Base-by-base conservation (phyloP, 1,140 invertebrate species). In the Dufourea novaeangliae region DNA sequence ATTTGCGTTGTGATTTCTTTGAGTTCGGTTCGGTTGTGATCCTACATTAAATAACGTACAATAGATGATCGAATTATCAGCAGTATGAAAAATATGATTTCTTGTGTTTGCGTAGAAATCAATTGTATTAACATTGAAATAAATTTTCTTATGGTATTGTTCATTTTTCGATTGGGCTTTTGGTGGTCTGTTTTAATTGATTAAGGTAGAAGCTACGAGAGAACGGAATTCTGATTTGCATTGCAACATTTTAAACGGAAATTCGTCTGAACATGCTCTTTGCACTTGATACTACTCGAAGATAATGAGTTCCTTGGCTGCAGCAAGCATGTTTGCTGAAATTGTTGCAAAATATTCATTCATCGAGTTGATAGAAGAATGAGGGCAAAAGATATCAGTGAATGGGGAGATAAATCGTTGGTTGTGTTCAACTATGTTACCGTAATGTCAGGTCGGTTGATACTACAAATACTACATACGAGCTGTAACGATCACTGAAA, bases 321-420 rank as follows among this genome's bases (percentile, higher is more conserved):
- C 11, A n/a, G 3, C 11, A 8, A 25, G n/a, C 12, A 68, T 27
- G 22, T 56, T 27, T 39, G 10, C 20, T 12, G 50, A 68, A 39
- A 12, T 37, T 25, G 17, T 68, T 56, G 66, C 46, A 39, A 68
- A 68, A 68, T 68, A 50, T 39, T 54, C 66, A 46, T 25, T 56
- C 29, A 56, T 54, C 20, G 32, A 25, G 20, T 22, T 8, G 27
- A 12, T 29, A 25, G 17, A 54, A 8, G 34, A 68, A 68, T 17
- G 17, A 8, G 66, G 34, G 27, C 50, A 22, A 12, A 50, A 20
- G 66, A 68, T 68, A 56, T 37, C 46, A 37, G 14, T 39, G 14
- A 68, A 68, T 56, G 50, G 25, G 27, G 12, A 39, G 50, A 68
- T 56, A 68, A 56, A 37, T 34, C 29, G 46, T n/a, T n/a, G 25